Evolutionary conservation across 2,797 vertebrate genomes (phyloP), one percentile per base, ranked within the genome.

Genomic region (Nyctibius grandis): DNA sequence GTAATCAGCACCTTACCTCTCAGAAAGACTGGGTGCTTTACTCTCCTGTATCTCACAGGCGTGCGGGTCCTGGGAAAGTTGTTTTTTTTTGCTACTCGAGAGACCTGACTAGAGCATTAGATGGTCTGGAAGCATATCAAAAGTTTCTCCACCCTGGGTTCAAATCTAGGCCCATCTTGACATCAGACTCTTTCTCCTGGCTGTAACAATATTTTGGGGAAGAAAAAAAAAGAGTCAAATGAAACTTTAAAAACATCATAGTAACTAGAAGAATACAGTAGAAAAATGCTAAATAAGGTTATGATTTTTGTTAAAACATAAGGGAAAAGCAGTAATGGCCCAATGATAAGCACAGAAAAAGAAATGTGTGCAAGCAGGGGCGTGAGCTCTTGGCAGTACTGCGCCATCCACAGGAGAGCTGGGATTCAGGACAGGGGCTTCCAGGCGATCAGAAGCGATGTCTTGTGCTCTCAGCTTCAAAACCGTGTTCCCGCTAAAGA

Each of bases 1-100:
- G 70, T 85, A 94, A 96, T 93, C 93, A 92, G 80, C 88, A 87
- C 74, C 93, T 94, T 89, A 83, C 96, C 74, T 94, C 91, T 95
- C 68, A 68, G 84, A 91, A 95, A 88, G 74, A 67, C 59, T 91
- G 84, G 61, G 54, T 91, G 59, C 89, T 95, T 95, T 93, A n/a
- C 75, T 87, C 67, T 68, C 48, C 65, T 77, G 48, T 64, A 75
- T 83, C 88, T 87, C 74, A 76, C 29, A 70, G 67, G 47, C 63
- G 6, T 75, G 57, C 4, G 5, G 76, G 75, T 84, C 95, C 87
- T 97, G 95, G 95, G 95, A 96, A 97, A 86, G 48, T 92, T 92
- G 34, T 4, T 50, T 89, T 83, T 77, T 60, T 82, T 5, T 0
- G 69, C 65, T 89, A 75, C 84, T 96, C 0, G 0, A 85, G 90